These are phyloP conservation scores for Melanerpes formicivorus DNA, from an alignment of 2,113 vertebrate genomes.

Conservation along the genomic window DNA sequence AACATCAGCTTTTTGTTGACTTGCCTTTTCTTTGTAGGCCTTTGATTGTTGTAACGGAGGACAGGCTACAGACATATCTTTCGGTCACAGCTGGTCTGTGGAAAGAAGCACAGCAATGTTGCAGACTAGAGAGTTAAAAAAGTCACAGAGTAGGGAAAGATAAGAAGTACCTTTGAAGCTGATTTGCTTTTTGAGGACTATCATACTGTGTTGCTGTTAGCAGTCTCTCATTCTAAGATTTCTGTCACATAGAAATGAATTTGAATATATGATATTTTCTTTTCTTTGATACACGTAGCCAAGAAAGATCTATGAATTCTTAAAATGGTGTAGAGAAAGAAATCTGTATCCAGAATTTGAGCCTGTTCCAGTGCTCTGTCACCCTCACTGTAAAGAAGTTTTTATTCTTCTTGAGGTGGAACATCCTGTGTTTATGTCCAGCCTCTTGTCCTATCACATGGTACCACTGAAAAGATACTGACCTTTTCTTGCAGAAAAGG, in stretches of 20 bases:
- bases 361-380: too few species aligned
- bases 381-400: too few species aligned
- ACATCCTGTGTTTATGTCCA: too few species aligned
- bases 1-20: not conserved
- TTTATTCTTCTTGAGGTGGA: too few species aligned
- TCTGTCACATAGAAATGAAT: not conserved
- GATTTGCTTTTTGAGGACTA: not conserved
- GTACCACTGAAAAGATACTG: too few species aligned
- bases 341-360: not conserved
- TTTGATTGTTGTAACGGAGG: not conserved
- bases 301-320: not conserved
- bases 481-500: too few species aligned
- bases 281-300: not conserved
- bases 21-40: not conserved
- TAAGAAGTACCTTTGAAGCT: not conserved
- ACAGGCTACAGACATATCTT: not conserved
- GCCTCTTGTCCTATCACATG: too few species aligned
- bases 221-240: not conserved
- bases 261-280: not conserved
- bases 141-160: not conserved
- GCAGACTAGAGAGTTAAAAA: not conserved
- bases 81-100: not conserved
- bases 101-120: not conserved
- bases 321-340: not conserved
- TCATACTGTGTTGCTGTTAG: not conserved